These are phyloP conservation scores for Salminus brasiliensis DNA, from an alignment of 2,113 vertebrate species.

Conservation along the genomic window DNA sequence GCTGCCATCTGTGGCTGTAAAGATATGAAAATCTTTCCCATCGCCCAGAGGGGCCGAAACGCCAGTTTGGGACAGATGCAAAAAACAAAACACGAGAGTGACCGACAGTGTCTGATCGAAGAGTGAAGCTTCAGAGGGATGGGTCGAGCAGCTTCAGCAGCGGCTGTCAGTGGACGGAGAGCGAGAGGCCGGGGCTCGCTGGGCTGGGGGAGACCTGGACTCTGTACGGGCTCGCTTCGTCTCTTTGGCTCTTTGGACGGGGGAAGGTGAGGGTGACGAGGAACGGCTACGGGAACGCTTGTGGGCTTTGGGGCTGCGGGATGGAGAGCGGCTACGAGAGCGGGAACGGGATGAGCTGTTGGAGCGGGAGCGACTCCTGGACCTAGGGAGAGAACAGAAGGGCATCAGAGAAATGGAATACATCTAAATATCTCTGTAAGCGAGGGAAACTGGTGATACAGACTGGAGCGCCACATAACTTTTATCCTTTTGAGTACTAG, in stretches of 20 bases:
- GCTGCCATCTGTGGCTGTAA: not conserved
- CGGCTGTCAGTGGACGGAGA: slow-evolving; percentile 88
- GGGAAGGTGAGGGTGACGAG: slow-evolving; percentile 12
- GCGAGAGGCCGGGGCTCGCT: slow-evolving; percentile 69
- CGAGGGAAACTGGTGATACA: too few species aligned
- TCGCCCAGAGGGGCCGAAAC: not conserved
- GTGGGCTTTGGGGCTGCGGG: slow-evolving; percentile 82
- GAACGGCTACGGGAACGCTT: slow-evolving; percentile 53
- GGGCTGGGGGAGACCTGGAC: slow-evolving; percentile 70
- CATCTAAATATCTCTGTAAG: too few species aligned
- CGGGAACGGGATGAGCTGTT: slow-evolving; percentile 87
- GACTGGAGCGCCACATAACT: too few species aligned
- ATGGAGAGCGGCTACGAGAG: slow-evolving; percentile 85
- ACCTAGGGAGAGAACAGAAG: slow-evolving; percentile 66
- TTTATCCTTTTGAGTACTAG: too few species aligned
- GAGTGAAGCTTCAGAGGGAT: not conserved
- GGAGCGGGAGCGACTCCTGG: slow-evolving; percentile 88
- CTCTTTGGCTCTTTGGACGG: slow-evolving; percentile 79
- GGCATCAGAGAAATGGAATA: not conserved
- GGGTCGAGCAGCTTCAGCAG: slow-evolving; percentile 73
- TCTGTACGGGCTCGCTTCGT: slow-evolving; percentile 84
- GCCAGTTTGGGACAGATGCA: not conserved
- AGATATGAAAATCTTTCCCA: not conserved
- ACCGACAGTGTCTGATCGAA: not conserved
- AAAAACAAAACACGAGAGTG: not conserved